Evolutionary conservation across 2,113 vertebrate genomes (phyloP).

Genomic region (Crypturellus undulatus): DNA sequence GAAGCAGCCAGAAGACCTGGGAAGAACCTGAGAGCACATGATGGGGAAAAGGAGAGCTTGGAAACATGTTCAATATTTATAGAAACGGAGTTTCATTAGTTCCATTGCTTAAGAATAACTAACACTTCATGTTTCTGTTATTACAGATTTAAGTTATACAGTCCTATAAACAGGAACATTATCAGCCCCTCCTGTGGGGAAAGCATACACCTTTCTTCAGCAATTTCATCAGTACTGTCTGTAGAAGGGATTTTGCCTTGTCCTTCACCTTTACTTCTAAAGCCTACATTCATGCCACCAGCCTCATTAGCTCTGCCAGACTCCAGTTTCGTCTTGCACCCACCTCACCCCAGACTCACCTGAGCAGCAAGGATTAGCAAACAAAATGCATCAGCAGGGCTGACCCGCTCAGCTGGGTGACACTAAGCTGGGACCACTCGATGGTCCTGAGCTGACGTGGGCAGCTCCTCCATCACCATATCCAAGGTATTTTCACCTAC

Average conservation of each 20-base stretch:
- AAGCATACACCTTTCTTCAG: neutral
- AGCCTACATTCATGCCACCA: rapidly evolving
- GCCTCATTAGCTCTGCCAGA: neutral
- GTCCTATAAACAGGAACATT: neutral
- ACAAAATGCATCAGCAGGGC: neutral
- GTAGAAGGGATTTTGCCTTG: neutral
- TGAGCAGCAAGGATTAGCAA: neutral
- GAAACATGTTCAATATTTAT: too few relatives aligned
- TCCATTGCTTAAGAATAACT: too few relatives aligned
- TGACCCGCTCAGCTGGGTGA: neutral
- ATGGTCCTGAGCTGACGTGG: neutral
- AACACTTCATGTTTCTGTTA: neutral
- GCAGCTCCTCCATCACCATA: neutral
- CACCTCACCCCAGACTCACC: neutral
- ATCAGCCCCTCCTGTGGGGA: neutral
- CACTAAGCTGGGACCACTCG: neutral
- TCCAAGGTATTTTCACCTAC: neutral
- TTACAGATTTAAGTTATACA: neutral
- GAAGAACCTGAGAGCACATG: too few relatives aligned
- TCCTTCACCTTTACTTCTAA: neutral
- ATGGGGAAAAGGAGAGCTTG: too few relatives aligned
- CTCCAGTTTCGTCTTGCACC: neutral
- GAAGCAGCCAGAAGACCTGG: too few relatives aligned
- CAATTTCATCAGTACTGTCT: neutral
- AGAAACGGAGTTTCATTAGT: too few relatives aligned